Base-by-base conservation (phyloP, 1,140 invertebrate species). In the Orchesella cincta region DNA sequence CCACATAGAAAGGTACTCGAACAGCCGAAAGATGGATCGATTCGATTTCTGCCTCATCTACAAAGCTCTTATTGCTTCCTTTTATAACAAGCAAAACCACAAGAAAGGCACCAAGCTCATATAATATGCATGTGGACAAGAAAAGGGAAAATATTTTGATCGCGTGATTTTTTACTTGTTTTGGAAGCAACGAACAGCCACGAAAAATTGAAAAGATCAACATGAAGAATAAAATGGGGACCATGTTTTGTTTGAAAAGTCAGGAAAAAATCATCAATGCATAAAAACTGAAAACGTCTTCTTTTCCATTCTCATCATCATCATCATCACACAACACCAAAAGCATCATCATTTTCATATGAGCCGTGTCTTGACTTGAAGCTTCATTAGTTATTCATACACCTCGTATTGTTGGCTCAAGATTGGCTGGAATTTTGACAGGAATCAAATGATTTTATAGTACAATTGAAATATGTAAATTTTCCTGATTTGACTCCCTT, bases 401-500 rank as follows among this genome's bases (percentile, higher is more conserved):
- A 14, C 26, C 29, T 67, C 31, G 26, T 33, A 67, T 67, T 67
- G 62, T 67, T 67, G 62, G 26, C 1, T 67, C 33, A 31, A 67
- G 28, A 67, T 67, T 67, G 62, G 62, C 29, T 67, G 31, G 31
- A 31, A 33, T 29, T 29, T 67, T 67, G 62, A 67, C 62, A 67
- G 26, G 62, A 31, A 67, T 33, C 8, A 67, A 67, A 67, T 67
- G 62, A 67, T 26, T n/a, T 31, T n/a, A n/a, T 33, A 67, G 8
- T 46, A 67, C 62, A 67, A 31, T 67, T 18, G 31, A 67, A 67
- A 67, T 67, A 67, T 67, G 62, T 67, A 67, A 67, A 67, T 67
- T 67, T 67, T n/a, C n/a, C 52, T 67, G 62, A 67, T 67, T 67
- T 31, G 62, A 67, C 62, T 67, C 62, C 26, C 31, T 33, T 33